A percentile compares a stretch with the other conserved stretches of the same genome.
Conservation (phyloP, 2,113 vertebrate species). For the Ictalurus furcatus region DNA sequence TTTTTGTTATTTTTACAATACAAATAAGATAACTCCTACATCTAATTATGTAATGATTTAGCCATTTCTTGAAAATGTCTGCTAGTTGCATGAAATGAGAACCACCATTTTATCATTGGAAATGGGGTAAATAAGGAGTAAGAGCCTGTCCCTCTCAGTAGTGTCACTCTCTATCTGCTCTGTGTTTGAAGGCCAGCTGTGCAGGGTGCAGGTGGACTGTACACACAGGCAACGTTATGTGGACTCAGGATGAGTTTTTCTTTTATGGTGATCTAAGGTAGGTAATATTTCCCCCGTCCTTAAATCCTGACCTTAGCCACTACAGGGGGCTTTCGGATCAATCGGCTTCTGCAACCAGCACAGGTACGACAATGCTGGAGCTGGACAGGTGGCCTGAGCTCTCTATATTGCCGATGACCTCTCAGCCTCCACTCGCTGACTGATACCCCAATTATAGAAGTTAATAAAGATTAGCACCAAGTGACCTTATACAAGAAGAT, state of each 20-base stretch:
- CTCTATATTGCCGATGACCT: not conserved
- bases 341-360: not conserved
- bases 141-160: not conserved
- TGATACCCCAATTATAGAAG: constrained; percentile 1
- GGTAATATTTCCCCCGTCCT: not conserved
- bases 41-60: not conserved
- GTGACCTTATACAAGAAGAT: not conserved
- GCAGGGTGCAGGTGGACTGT: constrained; percentile 43
- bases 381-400: not conserved
- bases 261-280: not conserved
- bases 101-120: not conserved
- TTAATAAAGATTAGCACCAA: not conserved
- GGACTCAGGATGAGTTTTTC: not conserved
- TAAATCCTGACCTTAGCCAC: constrained; percentile 23
- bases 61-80: not conserved
- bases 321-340: constrained; percentile 11
- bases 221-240: constrained; percentile 11
- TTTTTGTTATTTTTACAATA: not conserved
- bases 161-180: not conserved
- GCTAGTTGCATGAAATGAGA: not conserved
- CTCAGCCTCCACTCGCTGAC: not conserved
- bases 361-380: not conserved
- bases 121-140: not conserved
- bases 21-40: too few species aligned
- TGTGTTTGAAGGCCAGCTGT: constrained; percentile 36